Conservation (phyloP, 2,113 vertebrate genomes). For the Euleptes europaea region DNA sequence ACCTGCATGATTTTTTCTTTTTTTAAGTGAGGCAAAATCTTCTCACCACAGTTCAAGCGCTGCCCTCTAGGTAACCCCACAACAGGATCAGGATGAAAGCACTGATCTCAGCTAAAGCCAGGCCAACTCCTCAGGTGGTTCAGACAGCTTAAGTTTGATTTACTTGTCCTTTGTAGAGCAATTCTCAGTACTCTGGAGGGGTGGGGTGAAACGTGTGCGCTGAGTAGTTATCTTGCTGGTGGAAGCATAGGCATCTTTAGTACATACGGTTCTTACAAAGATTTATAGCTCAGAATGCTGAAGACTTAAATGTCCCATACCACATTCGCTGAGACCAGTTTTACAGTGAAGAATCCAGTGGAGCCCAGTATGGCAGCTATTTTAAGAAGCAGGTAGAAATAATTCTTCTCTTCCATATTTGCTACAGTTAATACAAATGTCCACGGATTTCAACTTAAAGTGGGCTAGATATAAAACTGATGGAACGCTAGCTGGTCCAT, state of each 20-base stretch:
- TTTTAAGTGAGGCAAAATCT: constrained; percentile 33
- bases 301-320: constrained; percentile 41
- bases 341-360: constrained; percentile 53
- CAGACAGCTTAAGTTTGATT: constrained; percentile 50
- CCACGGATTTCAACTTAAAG: constrained; percentile 41
- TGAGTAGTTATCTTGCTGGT: constrained; percentile 57
- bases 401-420: constrained; percentile 56
- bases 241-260: constrained; percentile 54
- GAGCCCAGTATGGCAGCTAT: constrained; percentile 56
- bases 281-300: constrained; percentile 32
- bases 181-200: constrained; percentile 62
- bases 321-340: constrained; percentile 43
- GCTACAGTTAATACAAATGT: constrained; percentile 68
- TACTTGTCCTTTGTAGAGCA: constrained; percentile 50
- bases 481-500: constrained; percentile 95
- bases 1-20: constrained; percentile 47
- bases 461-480: constrained; percentile 96
- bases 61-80: constrained; percentile 24
- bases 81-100: constrained; percentile 27
- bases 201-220: constrained; percentile 40
- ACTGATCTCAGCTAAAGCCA: constrained; percentile 33
- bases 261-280: constrained; percentile 51
- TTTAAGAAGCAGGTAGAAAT: constrained; percentile 60
- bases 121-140: constrained; percentile 36
- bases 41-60: constrained; percentile 37